Evolutionary conservation across 2,797 vertebrate genomes (phyloP).

Genomic region (Brotogeris chrysoptera): DNA sequence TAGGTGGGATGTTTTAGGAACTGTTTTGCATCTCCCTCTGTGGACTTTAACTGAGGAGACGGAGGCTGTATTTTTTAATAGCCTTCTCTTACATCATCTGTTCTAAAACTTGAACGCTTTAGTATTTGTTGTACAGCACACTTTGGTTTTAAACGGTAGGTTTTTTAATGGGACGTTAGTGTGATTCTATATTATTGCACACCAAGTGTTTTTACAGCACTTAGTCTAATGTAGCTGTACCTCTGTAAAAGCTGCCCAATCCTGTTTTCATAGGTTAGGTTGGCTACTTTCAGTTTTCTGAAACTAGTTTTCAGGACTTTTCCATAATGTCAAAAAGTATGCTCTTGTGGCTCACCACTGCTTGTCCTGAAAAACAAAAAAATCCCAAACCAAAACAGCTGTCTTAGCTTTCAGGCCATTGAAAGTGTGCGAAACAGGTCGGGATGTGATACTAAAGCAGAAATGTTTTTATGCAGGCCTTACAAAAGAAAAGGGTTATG

Average conservation of each 20-base stretch:
- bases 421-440: background rate
- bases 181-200: background rate
- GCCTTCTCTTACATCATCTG: background rate
- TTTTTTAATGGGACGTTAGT: background rate
- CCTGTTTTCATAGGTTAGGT: background rate
- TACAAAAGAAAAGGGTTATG: background rate
- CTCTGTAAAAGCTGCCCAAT: background rate
- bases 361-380: background rate
- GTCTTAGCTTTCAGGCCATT: background rate
- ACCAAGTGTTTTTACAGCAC: rapidly evolving
- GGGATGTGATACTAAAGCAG: background rate
- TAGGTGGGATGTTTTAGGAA: background rate
- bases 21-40: background rate
- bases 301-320: background rate
- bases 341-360: background rate
- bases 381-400: background rate
- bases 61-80: background rate
- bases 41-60: background rate
- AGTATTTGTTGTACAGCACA: background rate
- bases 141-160: background rate
- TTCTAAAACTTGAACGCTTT: background rate
- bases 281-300: background rate
- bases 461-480: background rate
- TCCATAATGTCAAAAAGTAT: background rate
- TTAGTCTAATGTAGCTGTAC: background rate